A percentile compares a stretch with the other conserved stretches of the same genome.
These are phyloP conservation scores for Mastomys coucha DNA, from an alignment of 2,113 vertebrate genomes.

Conservation along the genomic window DNA sequence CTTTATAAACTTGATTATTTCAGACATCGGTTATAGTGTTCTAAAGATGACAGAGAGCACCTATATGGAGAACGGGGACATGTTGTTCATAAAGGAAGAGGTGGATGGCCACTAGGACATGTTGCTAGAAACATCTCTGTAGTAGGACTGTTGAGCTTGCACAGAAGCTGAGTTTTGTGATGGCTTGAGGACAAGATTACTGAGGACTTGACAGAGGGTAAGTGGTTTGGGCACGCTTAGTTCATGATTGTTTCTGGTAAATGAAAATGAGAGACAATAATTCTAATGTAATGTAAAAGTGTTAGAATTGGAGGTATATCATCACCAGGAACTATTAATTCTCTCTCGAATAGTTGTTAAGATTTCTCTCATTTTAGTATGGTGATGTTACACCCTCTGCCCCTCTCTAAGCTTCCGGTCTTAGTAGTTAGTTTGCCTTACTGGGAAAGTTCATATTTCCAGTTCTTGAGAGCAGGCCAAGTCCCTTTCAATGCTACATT, in stretches of 20 bases:
- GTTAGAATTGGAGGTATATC: conserved; percentile 15
- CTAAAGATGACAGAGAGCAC: not conserved
- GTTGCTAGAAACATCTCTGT: not conserved
- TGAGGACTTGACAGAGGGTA: not conserved
- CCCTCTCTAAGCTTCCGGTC: not conserved
- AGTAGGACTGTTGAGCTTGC: not conserved
- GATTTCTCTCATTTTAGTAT: conserved; percentile 24
- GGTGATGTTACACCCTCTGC: not conserved
- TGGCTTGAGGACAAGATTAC: not conserved
- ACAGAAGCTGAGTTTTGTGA: not conserved
- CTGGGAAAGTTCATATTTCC: not conserved
- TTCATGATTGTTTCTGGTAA: not conserved
- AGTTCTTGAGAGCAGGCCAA: not conserved
- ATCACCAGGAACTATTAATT: not conserved
- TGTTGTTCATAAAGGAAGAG: not conserved
- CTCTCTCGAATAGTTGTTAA: not conserved
- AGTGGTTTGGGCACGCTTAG: conserved; percentile 7
- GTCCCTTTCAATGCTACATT: not conserved
- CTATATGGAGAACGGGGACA: not conserved
- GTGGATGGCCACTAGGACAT: not conserved
- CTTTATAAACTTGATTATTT: not conserved
- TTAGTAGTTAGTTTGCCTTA: not conserved
- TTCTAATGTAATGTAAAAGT: conserved; percentile 24
- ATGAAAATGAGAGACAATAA: not conserved
- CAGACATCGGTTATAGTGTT: not conserved